phyloP scores from a whole-genome alignment of 2,113 vertebrate species.

The Chloropsis cyanopogon region DNA sequence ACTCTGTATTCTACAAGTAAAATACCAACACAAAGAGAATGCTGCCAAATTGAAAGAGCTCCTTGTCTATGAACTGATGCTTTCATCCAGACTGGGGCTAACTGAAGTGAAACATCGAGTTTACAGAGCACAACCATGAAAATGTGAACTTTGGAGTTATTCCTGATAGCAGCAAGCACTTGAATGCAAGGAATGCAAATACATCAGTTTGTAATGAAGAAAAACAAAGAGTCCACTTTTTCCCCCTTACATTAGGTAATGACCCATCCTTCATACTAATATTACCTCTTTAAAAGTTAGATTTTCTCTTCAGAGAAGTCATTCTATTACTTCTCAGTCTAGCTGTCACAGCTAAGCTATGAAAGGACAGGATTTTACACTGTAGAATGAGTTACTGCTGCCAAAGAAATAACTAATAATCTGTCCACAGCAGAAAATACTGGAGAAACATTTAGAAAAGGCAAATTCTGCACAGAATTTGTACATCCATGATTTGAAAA shows the following conservation, averaged over 20 bases:
- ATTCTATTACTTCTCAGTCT: not conserved
- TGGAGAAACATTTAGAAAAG: not conserved
- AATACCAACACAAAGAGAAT: not conserved
- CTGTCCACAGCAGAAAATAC: not conserved
- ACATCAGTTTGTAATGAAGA: not conserved
- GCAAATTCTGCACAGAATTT: not conserved
- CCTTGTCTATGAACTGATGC: not conserved
- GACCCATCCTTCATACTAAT: not conserved
- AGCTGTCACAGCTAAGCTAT: not conserved
- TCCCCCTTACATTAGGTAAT: not conserved
- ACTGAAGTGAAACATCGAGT: not conserved
- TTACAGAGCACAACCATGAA: not conserved
- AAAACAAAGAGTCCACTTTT: not conserved
- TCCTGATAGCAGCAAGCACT: not conserved
- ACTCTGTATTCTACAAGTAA: not conserved
- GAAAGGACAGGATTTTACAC: not conserved
- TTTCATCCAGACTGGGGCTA: not conserved
- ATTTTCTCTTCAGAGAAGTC: not conserved
- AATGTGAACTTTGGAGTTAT: not conserved
- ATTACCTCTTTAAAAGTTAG: not conserved
- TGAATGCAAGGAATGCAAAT: not conserved
- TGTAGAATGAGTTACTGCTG: not conserved
- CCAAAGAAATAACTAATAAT: not conserved
- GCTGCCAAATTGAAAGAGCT: not conserved
- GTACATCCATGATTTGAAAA: not conserved